Evolutionary conservation across 2,888 invertebrate genomes (phyloP), one percentile per base, ranked within the genome.

Genomic region (Cremastinae sp.): DNA sequence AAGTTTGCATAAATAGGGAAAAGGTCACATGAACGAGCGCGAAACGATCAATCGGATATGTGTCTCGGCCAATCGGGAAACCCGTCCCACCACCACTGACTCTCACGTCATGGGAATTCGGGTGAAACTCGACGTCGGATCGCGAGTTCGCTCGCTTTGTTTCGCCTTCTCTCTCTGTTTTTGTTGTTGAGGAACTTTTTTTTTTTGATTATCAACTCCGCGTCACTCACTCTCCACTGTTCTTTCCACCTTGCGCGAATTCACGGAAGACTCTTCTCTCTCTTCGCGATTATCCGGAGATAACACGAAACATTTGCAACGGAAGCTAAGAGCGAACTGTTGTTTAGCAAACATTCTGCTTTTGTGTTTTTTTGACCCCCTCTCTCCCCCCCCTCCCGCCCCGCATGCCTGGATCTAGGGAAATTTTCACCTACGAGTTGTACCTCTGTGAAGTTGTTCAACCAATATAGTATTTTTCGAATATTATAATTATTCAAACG

Each of bases 11-110:
- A 82, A 85, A 86, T 80, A 73, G 83, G 79, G 81, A 82, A 86
- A 82, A 82, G 85, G 84, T 87, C 87, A 87, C 87, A 85, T 85
- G 87, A 82, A 83, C 82, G 41, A 82, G 77, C 74, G 79, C 73
- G 79, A 68, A 78, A 70, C 80, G 80, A 80, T 84, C 86, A 85
- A 85, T 85, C 80, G 82, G 76, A 77, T 80, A 64, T 69, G 75
- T 47, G 54, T 49, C 53, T 59, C 65, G 54, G 54, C 84, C 84
- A 84, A 84, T 84, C 77, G 59, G 68, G 56, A 54, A 22, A 47
- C 53, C 22, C 34, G 51, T 41, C 34, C 16, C 38, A 41, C 49
- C 58, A 62, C 47, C 41, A 51, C 64, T 36, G 22, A 9, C 53
- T 2, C 64, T 69, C 64, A 62, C 78, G 65, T 72, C 72, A 66